These are phyloP conservation scores for Nothobranchius kuhntae DNA, from an alignment of 2,113 vertebrate species.

Conservation along the genomic window DNA sequence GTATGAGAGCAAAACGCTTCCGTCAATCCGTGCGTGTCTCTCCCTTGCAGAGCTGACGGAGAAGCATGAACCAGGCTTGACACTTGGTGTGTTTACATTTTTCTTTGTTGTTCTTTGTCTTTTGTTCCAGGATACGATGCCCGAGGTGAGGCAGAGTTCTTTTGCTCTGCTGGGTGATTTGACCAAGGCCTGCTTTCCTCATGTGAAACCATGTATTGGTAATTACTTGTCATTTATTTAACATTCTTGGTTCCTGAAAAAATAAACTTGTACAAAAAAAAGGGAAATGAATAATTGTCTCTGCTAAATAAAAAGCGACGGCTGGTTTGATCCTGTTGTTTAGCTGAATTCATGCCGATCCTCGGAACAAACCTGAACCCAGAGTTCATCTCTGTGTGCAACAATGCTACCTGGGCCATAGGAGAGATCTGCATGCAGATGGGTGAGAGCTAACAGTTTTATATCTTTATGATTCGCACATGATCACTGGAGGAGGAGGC, in stretches of 20 bases:
- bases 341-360: constrained; percentile 97
- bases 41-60: too few species aligned
- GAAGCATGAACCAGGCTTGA: too few species aligned
- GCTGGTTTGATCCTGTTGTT: constrained; percentile 1
- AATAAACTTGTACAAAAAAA: too few species aligned
- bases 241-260: too few species aligned
- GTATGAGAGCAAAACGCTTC: too few species aligned
- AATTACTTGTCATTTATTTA: constrained; percentile 21
- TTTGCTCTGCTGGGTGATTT: constrained; percentile 92
- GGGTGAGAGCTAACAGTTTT: constrained; percentile 79
- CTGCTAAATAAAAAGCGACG: too few species aligned
- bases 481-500: neutral
- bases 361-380: constrained; percentile 96
- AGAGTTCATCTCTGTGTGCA: constrained; percentile 95
- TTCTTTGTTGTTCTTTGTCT: constrained; percentile 17
- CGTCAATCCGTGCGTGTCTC: too few species aligned
- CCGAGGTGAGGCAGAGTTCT: constrained; percentile 94
- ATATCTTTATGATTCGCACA: neutral
- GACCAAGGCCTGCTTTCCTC: constrained; percentile 95
- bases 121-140: constrained; percentile 89
- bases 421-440: constrained; percentile 99
- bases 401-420: constrained; percentile 97
- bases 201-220: constrained; percentile 96
- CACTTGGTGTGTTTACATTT: constrained; percentile 31
- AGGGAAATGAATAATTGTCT: too few species aligned